Evolutionary conservation across 2,888 invertebrate genomes (phyloP), one percentile per base, ranked within the genome.

Genomic region (Eudasyphora cyanicolor): DNA sequence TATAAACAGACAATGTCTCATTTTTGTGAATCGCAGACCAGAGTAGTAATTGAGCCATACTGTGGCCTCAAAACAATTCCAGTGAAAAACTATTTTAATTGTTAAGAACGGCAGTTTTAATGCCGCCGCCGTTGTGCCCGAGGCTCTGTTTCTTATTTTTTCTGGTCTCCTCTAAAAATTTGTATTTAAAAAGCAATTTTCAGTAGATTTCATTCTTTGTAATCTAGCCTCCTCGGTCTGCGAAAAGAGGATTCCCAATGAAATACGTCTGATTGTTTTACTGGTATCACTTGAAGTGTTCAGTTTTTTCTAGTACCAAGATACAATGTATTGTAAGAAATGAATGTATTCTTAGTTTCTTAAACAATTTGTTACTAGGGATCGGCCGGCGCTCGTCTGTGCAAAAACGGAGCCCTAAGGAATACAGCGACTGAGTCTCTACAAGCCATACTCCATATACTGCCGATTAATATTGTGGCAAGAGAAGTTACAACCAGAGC

Each of bases 191-290:
- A 62, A 62, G 17, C n/a, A n/a, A 62, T 35, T 35, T 62, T 62
- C 35, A 62, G 32, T 62, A 62, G 62, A 32, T 62, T 62, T 17
- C 35, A 62, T 62, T 62, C 62, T 62, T 60, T 29, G 27, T 60
- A 10, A 60, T 14, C 24, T 60, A 21, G 57, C 29, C n/a, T 62
- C 12, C 12, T 7, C 38, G 38, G 38, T 38, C 6, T 38, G 38
- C 38, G 38, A 38, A 10, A 7, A 4, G 38, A 38, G 38, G 38
- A 38, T 2, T 12, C 12, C 12, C 38, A 38, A 38, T 14, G 12
- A 38, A 38, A 38, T 38, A 12, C 38, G 7, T 38, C 12, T 5
- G 38, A 38, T 38, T 38, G 38, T 38, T 38, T 38, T 12, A 38
- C 32, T 32, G 32, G 32, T 8, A 32, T 32, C 32, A 32, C 5